These are phyloP conservation scores for Rhegmatorhina hoffmannsi DNA, from an alignment of 2,113 vertebrate genomes.

Conservation along the genomic window DNA sequence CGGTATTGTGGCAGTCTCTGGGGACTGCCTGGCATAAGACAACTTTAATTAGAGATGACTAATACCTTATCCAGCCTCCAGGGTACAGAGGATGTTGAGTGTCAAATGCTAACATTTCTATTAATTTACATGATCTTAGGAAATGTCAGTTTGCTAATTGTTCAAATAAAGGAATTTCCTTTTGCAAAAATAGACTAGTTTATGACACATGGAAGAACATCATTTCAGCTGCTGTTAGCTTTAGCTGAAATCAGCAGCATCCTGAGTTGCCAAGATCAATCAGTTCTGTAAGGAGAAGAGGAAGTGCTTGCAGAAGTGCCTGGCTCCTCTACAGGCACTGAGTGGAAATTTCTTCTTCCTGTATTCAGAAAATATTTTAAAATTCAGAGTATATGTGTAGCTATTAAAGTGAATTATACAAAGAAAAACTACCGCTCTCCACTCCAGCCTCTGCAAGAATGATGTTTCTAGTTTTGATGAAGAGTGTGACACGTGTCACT, in stretches of 20 bases:
- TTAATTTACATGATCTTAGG: not conserved
- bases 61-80: conserved; percentile 11
- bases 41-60: conserved; percentile 53
- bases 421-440: not conserved
- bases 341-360: not conserved
- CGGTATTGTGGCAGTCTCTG: not conserved
- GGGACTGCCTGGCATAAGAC: conserved; percentile 28
- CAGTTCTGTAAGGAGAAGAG: not conserved
- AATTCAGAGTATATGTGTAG: not conserved
- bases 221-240: not conserved
- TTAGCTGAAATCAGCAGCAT: not conserved
- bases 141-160: not conserved
- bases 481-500: not conserved
- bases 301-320: not conserved
- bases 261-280: not conserved
- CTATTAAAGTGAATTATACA: not conserved
- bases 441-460: not conserved
- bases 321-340: not conserved
- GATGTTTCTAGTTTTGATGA: not conserved
- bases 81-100: not conserved
- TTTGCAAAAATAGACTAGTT: not conserved
- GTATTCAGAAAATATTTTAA: not conserved
- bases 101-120: conserved; percentile 10
- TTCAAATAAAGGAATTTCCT: not conserved
- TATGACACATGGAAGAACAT: not conserved